Percentiles rank a stretch among this genome's conserved stretches.
These are phyloP conservation scores for Myotis pilosus DNA, from an alignment of 2,797 vertebrate genomes.

Conservation along the genomic window DNA sequence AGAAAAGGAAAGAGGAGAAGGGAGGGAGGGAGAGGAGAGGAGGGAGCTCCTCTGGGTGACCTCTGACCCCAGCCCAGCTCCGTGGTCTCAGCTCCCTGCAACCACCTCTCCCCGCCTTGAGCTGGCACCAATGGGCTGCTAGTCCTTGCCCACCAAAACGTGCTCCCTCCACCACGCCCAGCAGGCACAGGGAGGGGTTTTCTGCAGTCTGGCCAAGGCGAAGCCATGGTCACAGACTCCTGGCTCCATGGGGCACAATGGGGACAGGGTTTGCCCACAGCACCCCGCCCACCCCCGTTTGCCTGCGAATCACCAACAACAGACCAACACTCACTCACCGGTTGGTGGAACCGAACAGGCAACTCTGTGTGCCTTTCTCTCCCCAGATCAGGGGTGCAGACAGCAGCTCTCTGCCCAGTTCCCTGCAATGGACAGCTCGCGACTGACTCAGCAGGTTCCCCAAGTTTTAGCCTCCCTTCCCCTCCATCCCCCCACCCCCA, in stretches of 20 bases:
- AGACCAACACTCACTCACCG: not conserved
- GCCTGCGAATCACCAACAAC: not conserved
- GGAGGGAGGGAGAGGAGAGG: too few relatives aligned
- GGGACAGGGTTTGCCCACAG: not conserved
- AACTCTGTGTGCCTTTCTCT: not conserved
- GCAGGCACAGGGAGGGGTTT: not conserved
- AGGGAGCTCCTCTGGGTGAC: not conserved
- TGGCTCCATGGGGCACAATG: accelerated
- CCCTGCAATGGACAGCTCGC: not conserved
- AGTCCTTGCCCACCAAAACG: not conserved
- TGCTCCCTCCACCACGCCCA: not conserved
- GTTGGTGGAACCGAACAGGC: not conserved
- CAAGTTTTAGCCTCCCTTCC: not conserved
- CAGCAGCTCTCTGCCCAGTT: not conserved
- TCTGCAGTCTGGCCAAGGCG: not conserved
- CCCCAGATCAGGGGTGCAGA: accelerated
- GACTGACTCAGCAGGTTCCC: not conserved
- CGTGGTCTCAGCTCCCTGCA: accelerated
- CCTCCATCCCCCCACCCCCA: accelerated
- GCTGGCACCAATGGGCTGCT: not conserved
- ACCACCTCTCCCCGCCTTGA: not conserved
- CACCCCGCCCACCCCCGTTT: not conserved
- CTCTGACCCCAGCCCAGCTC: not conserved
- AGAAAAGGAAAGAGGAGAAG: not conserved
- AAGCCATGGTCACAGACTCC: not conserved